Evolutionary conservation across 2,888 invertebrate genomes (phyloP), one percentile per base, ranked within the genome.

Genomic region (Cosmia trapezina): DNA sequence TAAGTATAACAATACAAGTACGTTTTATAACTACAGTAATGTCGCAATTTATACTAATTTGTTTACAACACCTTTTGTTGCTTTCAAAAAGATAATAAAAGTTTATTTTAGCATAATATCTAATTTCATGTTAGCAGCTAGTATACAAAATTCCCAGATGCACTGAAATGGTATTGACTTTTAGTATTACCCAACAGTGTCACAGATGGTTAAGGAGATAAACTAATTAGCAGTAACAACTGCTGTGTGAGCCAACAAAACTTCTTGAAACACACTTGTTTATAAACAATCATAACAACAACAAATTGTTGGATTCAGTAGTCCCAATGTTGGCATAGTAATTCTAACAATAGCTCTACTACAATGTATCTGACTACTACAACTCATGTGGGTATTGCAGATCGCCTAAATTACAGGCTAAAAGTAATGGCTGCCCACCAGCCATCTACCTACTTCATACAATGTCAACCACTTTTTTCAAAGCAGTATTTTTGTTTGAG

Each of bases 1-100:
- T 85, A 76, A 70, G 76, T 83, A 69, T 81, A 83, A 80, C 71
- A 77, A 78, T 79, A 78, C 43, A 59, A 59, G 49, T 72, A 79
- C 28, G 59, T 47, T 62, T 45, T 60, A 57, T 68, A 78, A 80
- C 74, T 80, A 57, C 17, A 41, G 45, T 63, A 41, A 73, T 83
- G 67, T 62, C 28, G 64, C 72, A 68, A 71, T 33, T 65, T 51
- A 12, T 62, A 72, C 43, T 45, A 63, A 73, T 41, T 78, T 86
- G 80, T 86, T 82, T 74, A 78, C 85, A 85, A 60, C 37, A 57
- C 9, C 51, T 68, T 53, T 47, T 12, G 14, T 51, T 49, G 1
- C 1, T 28, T 71, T 70, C 5, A 11, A 59, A 49, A 70, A 53
- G 43, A 71, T 70, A 64, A 57, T 33, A 28, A 43, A 12, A 3